Base-by-base conservation (phyloP, 1,140 invertebrate species). In the Marisa cornuarietis region DNA sequence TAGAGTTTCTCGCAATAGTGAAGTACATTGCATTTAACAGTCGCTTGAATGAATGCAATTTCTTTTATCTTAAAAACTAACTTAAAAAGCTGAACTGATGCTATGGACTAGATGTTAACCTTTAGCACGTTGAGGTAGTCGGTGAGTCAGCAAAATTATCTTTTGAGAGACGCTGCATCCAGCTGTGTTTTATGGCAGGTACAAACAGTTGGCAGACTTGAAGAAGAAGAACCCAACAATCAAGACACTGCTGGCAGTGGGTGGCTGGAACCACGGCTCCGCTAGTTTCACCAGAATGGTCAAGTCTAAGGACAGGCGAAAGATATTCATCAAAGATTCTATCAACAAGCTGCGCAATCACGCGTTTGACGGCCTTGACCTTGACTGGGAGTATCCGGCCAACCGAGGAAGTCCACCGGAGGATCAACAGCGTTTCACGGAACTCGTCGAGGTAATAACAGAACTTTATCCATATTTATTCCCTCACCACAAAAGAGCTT, bases 311-410 rank as follows among this genome's bases (percentile, higher is more conserved):
- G 51, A 54, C 24, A 65, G 51, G 22, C 93, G 92, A 14, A 88
- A 94, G 0, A 89, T 93, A 86, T 99, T 99, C 86, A 96, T 97
- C 7, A 97, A 97, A 86, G 96, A 97, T 87, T 95, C 96, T 10
- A 96, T 98, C 65, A 96, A 97, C 84, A 98, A 97, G 91, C 92
- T 99, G 5, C 93, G 97, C 49, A 95, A 96, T 83, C 95, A 96
- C 89, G 95, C 96, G 85, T 98, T 99, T 88, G 97, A 99, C 87
- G 97, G 97, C 11, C 91, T 98, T n/a, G 97, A 99, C 85, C 95
- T 99, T 1, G 97, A 98, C 87, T 99, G 97, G 97, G 97, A 99
- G 91, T 98, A 98, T 91, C 97, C 97, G 7, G 93, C 94, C 16
- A 84, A 69, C 22, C 68, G 85, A 16, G 83, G 86, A n/a, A 86